Base-by-base conservation (phyloP, 64 coral and sea anemone genomes). In the Pocillopora verrucosa region DNA sequence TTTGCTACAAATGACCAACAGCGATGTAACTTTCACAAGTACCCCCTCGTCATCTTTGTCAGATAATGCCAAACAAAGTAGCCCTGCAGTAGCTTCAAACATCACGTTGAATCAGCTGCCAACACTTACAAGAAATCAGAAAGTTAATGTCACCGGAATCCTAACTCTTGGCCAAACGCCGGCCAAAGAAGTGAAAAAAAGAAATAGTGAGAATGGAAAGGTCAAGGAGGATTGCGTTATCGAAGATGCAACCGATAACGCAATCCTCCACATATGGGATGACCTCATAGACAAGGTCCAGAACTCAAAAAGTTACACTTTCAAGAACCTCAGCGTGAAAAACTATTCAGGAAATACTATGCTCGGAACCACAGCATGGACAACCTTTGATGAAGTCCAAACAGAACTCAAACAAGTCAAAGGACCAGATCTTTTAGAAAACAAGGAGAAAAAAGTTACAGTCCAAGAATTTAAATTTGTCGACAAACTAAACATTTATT, bases 291-390 rank as follows among this genome's bases (percentile, higher is more conserved):
- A 65, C 20, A 26, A 92, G 36, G 63, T 92, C 62, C 61, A 92
- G 16, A 80, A 60, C 82, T 80, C 73, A 2, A 91, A 91, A 13
- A 78, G 59, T 36, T 91, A 86, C 24, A 86, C 13, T 58, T 58
- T 91, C 16, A 86, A 86, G n/a, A 91, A 91, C 10, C 90, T 86
- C 0, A 91, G 81, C 56, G 90, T 91, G 13, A 78, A 91, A 86
- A 86, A 91, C 73, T 91, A 91, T n/a, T 91, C 90, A 20, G 73
- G 90, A 12, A 91, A 86, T 60, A 86, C 90, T 13, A 85, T 85
- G 80, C 13, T 86, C 73, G 89, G 89, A 72, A 86, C 81, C 20
- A 91, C 81, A 91, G 89, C 61, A 69, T 86, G 41, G 0, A 91
- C 81, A 84, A 68, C 73, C 0, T 91, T 91, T 20, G 61, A 91